Conservation (phyloP, 2,797 vertebrate species). For the Xenopus petersii region DNA sequence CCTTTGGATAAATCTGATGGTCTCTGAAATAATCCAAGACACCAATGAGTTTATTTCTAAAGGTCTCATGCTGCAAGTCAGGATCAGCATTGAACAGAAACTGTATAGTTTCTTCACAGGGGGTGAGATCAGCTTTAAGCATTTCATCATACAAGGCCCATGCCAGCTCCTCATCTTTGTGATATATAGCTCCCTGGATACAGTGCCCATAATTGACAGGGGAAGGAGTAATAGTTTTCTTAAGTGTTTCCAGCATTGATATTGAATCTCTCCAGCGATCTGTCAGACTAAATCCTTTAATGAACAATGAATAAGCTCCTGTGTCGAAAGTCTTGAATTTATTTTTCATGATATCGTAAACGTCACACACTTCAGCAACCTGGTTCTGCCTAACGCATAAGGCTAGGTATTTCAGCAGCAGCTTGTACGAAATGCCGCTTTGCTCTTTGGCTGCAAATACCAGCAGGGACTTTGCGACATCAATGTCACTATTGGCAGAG, state of each 20-base stretch:
- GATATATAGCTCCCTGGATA: slow-evolving; percentile 73
- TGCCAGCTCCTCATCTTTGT: slow-evolving; percentile 68
- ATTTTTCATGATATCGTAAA: slow-evolving; percentile 81
- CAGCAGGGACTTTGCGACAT: slow-evolving; percentile 87
- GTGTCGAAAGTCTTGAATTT: slow-evolving; percentile 78
- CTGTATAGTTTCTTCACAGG: slow-evolving; percentile 73
- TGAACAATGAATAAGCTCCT: slow-evolving; percentile 76
- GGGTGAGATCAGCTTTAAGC: slow-evolving; percentile 64
- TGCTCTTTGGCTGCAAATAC: slow-evolving; percentile 72
- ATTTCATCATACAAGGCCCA: slow-evolving; percentile 81
- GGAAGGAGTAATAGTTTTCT: slow-evolving; percentile 73
- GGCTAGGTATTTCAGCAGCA: slow-evolving; percentile 79
- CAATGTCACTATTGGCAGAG: slow-evolving; percentile 57
- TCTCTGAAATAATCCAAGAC: slow-evolving; percentile 82
- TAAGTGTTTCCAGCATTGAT: slow-evolving; percentile 72
- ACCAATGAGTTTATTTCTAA: slow-evolving; percentile 68
- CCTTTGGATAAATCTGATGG: slow-evolving; percentile 83
- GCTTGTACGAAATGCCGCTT: slow-evolving; percentile 74
- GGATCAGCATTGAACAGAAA: slow-evolving; percentile 73
- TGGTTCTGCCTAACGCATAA: slow-evolving; percentile 77
- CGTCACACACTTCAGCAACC: slow-evolving; percentile 73
- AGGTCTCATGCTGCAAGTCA: slow-evolving; percentile 48
- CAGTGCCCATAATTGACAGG: slow-evolving; percentile 73
- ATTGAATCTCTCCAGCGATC: slow-evolving; percentile 78
- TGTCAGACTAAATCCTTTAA: slow-evolving; percentile 77